Evolutionary conservation across 2,113 vertebrate species (phyloP).

Genomic region (Trematocara macrostoma): DNA sequence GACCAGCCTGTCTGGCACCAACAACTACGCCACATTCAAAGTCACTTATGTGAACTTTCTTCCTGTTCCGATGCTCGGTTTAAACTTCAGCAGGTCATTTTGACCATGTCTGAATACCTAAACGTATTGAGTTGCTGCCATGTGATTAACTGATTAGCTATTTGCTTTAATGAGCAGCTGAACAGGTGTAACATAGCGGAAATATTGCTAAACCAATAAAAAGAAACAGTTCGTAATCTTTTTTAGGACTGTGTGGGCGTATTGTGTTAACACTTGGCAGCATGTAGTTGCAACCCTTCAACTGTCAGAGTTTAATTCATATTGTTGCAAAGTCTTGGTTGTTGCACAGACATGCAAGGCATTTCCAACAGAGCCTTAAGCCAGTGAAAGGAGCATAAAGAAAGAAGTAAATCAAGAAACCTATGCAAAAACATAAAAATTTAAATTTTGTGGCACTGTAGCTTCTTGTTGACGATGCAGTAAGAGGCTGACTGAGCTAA

Average conservation of each 20-base stretch:
- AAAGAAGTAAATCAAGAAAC: not conserved
- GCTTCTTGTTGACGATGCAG: not conserved
- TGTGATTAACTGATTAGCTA: not conserved
- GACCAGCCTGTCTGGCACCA: not conserved
- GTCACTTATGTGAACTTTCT: not conserved
- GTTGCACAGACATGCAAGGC: not conserved
- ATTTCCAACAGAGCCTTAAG: not conserved
- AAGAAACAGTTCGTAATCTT: not conserved
- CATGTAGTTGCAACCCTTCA: not conserved
- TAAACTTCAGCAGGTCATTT: not conserved
- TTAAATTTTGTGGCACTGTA: rapidly evolving
- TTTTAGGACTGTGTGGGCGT: not conserved
- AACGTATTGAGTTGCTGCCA: not conserved
- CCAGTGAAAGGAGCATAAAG: not conserved
- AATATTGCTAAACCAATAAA: not conserved
- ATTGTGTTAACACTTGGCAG: not conserved
- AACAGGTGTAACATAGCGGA: not conserved
- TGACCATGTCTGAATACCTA: not conserved
- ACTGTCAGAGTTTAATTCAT: not conserved
- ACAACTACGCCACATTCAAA: not conserved
- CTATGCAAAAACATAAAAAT: not conserved
- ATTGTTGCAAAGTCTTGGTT: not conserved
- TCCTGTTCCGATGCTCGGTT: not conserved
- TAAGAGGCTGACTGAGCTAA: not conserved
- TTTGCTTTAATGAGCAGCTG: not conserved